Evolutionary conservation across 1,140 invertebrate genomes (phyloP), one percentile per base, ranked within the genome.

Genomic region (Lepidurus packardi): DNA sequence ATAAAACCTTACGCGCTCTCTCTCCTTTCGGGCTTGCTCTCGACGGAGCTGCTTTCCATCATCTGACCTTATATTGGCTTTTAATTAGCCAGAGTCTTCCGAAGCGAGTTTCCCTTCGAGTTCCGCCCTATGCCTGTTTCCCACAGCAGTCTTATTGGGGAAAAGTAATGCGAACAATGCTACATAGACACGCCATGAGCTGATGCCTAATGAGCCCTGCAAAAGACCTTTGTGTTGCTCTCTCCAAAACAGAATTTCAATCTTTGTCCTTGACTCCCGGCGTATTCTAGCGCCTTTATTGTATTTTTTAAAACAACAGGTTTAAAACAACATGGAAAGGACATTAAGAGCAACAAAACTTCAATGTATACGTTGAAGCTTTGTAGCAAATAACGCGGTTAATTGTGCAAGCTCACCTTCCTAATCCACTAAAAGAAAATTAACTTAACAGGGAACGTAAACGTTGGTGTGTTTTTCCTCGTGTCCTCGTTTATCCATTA

Each of bases 1-100:
- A 65, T 65, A 65, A n/a, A 65, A 16, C 53, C 3, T 21, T 21
- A n/a, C 16, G 16, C 21, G 53, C 53, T 21, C 16, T 13, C 21
- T 5, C 53, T 65, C 53, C 21, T 65, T 3, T 65, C 53, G 16
- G 53, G 53, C 34, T 65, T 13, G 16, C 53, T 65, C 45, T 47
- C 53, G 16, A 34, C 34, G 34, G 34, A 34, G 34, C 34, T 34
- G 34, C 4, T n/a, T 65, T 65, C 53, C 53, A 65, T 65, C 13
- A 65, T 65, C 6, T 13, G 13, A 16, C 53, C 53, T 65, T 65
- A 65, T 65, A 65, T 65, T 65, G 53, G 53, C 53, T 65, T 65
- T 65, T 65, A 65, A 65, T 65, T 65, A 65, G 53, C 13, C 53
- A n/a, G 53, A 21, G 53, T 21, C 53, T 65, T 65, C 45, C 45